Conservation (phyloP, 2,888 invertebrate species). For the Abrostola tripartita region DNA sequence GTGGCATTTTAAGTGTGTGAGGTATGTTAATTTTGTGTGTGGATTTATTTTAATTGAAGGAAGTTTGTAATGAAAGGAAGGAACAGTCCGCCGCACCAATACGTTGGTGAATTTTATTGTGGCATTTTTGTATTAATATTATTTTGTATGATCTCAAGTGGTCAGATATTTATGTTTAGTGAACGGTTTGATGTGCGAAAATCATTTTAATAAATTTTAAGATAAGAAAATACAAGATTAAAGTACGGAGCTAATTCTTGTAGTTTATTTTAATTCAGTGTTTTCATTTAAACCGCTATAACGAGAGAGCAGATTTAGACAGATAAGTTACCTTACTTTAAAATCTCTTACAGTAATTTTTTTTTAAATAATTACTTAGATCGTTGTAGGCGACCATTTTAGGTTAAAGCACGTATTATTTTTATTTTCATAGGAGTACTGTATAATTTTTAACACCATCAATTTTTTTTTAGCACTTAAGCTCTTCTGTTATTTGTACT, state of each 20-base stretch:
- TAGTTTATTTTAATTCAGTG: neutral
- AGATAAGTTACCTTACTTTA: too few species aligned
- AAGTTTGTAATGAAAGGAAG: constrained; percentile 68
- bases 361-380: too few species aligned
- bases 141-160: constrained; percentile 29
- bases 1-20: constrained; percentile 73
- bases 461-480: too few species aligned
- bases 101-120: constrained; percentile 59
- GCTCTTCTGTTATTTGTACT: too few species aligned
- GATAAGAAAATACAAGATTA: constrained; percentile 9
- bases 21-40: constrained; percentile 77
- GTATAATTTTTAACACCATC: too few species aligned
- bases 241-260: constrained; percentile 19
- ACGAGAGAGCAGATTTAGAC: too few species aligned
- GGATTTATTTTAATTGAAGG: constrained; percentile 78
- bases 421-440: too few species aligned
- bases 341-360: too few species aligned
- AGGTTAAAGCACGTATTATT: too few species aligned
- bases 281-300: too few species aligned
- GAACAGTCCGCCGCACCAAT: constrained; percentile 50
- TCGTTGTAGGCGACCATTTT: too few species aligned
- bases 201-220: constrained; percentile 14
- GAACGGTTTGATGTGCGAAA: constrained; percentile 27
- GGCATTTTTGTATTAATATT: constrained; percentile 40
- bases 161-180: constrained; percentile 29